Conservation (phyloP, 23 tunicate genomes). For the Styela clava region DNA sequence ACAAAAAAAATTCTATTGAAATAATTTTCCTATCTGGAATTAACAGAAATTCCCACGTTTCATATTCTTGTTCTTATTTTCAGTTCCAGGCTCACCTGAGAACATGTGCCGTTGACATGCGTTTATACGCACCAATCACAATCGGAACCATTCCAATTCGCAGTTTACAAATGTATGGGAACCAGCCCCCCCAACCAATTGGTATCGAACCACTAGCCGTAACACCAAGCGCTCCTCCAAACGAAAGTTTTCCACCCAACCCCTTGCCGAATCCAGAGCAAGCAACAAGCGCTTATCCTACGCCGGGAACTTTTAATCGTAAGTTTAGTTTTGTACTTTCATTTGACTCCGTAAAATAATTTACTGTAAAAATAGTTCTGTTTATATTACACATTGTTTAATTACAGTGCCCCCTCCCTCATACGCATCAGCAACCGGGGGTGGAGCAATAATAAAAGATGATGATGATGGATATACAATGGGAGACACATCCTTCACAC, state of each 20-base stretch:
- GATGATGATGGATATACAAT: conserved; percentile 52
- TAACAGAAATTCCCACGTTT: too few relatives aligned
- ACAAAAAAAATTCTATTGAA: background rate
- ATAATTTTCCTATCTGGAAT: background rate
- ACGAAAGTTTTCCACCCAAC: background rate
- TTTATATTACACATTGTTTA: conserved; percentile 4
- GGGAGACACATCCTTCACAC: conserved; percentile 44
- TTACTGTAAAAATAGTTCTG: too few relatives aligned
- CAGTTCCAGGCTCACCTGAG: conserved; percentile 17
- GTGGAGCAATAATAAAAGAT: conserved; percentile 37
- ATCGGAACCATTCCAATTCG: conserved; percentile 54
- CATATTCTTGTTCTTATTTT: background rate
- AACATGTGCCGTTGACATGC: conserved; percentile 33
- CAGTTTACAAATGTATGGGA: conserved; percentile 28
- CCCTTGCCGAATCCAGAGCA: background rate
- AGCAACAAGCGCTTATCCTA: background rate
- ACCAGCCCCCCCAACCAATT: conserved; percentile 24
- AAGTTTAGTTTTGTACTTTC: too few relatives aligned
- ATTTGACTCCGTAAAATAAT: too few relatives aligned
- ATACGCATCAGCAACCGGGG: conserved; percentile 43
- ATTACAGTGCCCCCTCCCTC: conserved; percentile 66
- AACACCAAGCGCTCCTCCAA: background rate
- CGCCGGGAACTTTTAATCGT: too few relatives aligned
- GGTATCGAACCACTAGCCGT: background rate
- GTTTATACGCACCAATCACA: conserved; percentile 23